Conservation (phyloP, 2,888 invertebrate genomes). For the Cryptocephalus primarius region DNA sequence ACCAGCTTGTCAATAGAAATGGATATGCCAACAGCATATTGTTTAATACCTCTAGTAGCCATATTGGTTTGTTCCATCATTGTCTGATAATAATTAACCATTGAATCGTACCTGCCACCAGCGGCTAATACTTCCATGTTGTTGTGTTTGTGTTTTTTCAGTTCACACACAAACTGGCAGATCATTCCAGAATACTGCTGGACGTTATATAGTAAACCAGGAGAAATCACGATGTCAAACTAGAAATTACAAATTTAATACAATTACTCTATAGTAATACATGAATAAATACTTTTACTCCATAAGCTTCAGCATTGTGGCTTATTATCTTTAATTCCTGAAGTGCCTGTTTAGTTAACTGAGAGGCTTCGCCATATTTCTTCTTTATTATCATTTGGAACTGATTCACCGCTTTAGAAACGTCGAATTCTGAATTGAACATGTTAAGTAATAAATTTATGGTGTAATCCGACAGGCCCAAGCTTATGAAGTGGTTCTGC, state of each 20-base stretch:
- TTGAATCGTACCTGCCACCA: conserved; percentile 81
- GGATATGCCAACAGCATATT: conserved; percentile 68
- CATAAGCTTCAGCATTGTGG: conserved; percentile 58
- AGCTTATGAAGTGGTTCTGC: conserved; percentile 54
- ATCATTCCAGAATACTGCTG: conserved; percentile 56
- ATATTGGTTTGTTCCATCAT: conserved; percentile 27
- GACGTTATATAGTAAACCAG: conserved; percentile 50
- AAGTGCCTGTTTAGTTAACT: conserved; percentile 57
- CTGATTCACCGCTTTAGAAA: conserved; percentile 48
- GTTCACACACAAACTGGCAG: conserved; percentile 54
- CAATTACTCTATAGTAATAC: too few relatives aligned
- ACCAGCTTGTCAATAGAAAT: conserved; percentile 73
- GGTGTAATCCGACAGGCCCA: conserved; percentile 57
- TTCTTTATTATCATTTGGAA: conserved; percentile 57
- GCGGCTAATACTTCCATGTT: conserved; percentile 67
- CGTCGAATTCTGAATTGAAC: conserved; percentile 55
- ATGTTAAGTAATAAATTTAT: conserved; percentile 52
- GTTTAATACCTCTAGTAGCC: conserved; percentile 25
- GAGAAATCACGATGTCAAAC: conserved; percentile 50
- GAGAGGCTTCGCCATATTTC: conserved; percentile 51
- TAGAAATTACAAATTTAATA: conserved; percentile 27
- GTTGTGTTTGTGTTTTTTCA: conserved; percentile 41
- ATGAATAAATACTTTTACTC: conserved; percentile 52
- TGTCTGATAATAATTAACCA: conserved; percentile 62
- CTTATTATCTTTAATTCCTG: conserved; percentile 66